Evolutionary conservation across 2,888 invertebrate genomes (phyloP).

Genomic region (Saturnia pavonia): DNA sequence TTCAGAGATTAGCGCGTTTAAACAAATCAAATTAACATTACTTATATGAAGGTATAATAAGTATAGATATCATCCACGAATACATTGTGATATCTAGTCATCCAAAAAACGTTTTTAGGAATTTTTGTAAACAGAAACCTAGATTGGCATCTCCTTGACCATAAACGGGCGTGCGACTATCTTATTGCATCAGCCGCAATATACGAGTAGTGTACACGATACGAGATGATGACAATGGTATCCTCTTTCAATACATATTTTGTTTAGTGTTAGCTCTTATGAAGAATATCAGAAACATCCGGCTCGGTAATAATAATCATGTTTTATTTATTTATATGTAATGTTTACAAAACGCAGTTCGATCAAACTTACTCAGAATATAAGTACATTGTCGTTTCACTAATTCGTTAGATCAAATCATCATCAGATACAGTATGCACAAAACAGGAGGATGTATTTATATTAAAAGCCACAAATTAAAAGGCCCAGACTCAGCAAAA

Average conservation of each 20-base stretch:
- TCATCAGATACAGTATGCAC: too few species aligned
- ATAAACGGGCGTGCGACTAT: neutral
- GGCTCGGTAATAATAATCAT: neutral
- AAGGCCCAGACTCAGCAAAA: too few species aligned
- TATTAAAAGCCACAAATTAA: too few species aligned
- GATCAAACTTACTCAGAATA: too few species aligned
- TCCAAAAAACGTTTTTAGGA: constrained; percentile 8
- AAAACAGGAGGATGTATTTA: too few species aligned
- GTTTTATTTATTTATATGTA: too few species aligned
- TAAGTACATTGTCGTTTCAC: too few species aligned
- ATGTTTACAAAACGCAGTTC: too few species aligned
- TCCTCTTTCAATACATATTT: neutral
- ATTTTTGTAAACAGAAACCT: neutral
- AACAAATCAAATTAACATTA: too few species aligned
- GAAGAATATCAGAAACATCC: neutral
- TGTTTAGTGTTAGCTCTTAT: neutral
- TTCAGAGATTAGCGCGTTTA: too few species aligned
- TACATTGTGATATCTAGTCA: neutral
- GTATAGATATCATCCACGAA: neutral
- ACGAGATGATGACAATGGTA: neutral
- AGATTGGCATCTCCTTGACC: constrained; percentile 4
- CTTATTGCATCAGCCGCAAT: neutral
- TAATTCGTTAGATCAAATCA: too few species aligned
- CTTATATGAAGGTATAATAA: too few species aligned
- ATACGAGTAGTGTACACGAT: neutral